A percentile compares a stretch with the other conserved stretches of the same genome.
Conservation (phyloP, 1,140 invertebrate species). For the Penaeus vannamei region DNA sequence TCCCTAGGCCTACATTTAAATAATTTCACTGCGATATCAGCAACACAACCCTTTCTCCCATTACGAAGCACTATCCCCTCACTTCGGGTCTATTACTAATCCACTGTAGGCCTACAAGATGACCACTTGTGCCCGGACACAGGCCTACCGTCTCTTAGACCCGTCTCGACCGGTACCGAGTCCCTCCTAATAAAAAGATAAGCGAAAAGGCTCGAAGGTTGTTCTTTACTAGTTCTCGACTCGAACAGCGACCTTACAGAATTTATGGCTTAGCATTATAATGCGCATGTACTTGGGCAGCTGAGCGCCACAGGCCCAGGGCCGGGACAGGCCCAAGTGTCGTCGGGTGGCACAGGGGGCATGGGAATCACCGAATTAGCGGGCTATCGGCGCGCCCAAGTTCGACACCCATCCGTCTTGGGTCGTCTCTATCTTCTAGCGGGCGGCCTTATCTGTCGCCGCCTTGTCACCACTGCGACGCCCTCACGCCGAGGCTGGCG, state of each 20-base stretch:
- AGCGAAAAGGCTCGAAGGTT: too few relatives aligned
- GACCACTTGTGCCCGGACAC: neutral
- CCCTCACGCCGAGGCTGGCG: too few relatives aligned
- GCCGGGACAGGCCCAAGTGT: conserved; percentile 2
- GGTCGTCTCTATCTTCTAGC: conserved; percentile 21
- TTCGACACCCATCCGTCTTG: conserved; percentile 61
- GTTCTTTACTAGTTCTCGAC: too few relatives aligned
- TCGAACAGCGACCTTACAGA: too few relatives aligned
- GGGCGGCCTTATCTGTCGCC: conserved; percentile 30
- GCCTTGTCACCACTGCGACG: conserved; percentile 3
- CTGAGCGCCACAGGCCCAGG: neutral
- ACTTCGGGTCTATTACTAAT: neutral
- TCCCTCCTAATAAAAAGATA: too few relatives aligned
- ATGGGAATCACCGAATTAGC: conserved; percentile 59
- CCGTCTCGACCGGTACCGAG: too few relatives aligned
- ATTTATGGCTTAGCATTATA: conserved; percentile 1
- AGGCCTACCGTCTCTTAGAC: too few relatives aligned
- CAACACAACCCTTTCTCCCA: conserved; percentile 36
- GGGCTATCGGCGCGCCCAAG: conserved; percentile 30
- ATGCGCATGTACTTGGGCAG: neutral
- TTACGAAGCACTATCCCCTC: conserved; percentile 28
- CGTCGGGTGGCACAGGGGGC: conserved; percentile 31
- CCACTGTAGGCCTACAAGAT: neutral
- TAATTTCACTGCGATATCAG: conserved; percentile 31
- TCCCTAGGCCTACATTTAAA: conserved; percentile 45